Evolutionary conservation across 92 coral and sea anemone genomes (phyloP).

Genomic region (Epizoanthus ramosus): DNA sequence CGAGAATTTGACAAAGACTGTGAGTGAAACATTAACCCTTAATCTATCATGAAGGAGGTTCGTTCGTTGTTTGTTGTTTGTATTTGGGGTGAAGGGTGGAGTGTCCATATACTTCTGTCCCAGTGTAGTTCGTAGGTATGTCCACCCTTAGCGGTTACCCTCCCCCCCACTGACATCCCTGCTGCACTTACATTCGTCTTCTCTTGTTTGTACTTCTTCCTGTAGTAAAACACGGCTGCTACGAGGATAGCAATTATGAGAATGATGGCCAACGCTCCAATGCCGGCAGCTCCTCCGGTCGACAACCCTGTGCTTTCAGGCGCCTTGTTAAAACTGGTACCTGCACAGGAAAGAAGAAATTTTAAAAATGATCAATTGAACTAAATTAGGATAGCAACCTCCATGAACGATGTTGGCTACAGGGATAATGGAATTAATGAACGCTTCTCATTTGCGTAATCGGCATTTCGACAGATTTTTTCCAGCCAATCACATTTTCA

Average conservation of each 20-base stretch:
- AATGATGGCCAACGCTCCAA: slow-evolving; percentile 55
- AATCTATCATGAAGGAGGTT: too few species aligned
- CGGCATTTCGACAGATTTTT: too few species aligned
- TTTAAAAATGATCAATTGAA: neutral
- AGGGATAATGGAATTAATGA: too few species aligned
- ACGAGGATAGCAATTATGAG: slow-evolving; percentile 53
- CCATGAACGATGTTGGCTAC: too few species aligned
- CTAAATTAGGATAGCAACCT: neutral
- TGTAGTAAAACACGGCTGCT: slow-evolving; percentile 67
- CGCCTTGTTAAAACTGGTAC: slow-evolving; percentile 9
- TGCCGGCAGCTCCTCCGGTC: slow-evolving; percentile 66
- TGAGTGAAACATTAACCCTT: too few species aligned
- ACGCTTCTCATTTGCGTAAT: too few species aligned
- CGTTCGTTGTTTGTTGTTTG: neutral
- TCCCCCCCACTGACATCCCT: neutral
- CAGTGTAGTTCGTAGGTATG: too few species aligned
- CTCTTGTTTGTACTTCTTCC: slow-evolving; percentile 63
- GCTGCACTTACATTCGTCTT: slow-evolving; percentile 45
- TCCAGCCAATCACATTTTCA: too few species aligned
- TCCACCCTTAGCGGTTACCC: too few species aligned
- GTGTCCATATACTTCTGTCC: too few species aligned
- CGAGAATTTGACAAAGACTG: too few species aligned
- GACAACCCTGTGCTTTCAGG: slow-evolving; percentile 43
- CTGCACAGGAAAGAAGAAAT: neutral
- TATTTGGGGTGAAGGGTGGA: neutral